Evolutionary conservation across 2,797 vertebrate species (phyloP), one percentile per base, ranked within the genome.

Genomic region (Columba guinea): DNA sequence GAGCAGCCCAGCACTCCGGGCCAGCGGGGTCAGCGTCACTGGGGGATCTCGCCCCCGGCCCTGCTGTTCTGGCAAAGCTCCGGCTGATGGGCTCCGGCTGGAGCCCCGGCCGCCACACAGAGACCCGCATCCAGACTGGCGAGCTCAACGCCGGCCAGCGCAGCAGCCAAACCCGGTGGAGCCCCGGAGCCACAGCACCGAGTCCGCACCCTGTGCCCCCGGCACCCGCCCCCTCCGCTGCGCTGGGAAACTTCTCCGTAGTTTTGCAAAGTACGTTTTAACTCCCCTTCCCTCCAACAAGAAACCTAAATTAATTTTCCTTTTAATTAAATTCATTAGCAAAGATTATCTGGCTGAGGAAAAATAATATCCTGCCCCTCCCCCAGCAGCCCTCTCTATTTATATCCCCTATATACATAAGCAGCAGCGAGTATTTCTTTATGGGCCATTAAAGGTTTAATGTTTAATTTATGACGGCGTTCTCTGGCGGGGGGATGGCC

Each of bases 371-470:
- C 71, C 93, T 35, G 20, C 82, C 94, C 95, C 94, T 93, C 87
- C 96, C 92, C 78, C 81, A 52, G 53, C 93, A 92, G 87, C 88
- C 93, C 87, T 93, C 92, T 96, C 97, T 97, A 96, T 97, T 97
- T 97, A 96, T 96, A 97, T 87, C 96, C 86, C 65, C 91, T 88
- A 89, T 93, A 95, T 89, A 96, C 90, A 96, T 94, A 97, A 96
- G 93, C 96, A 97, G 97, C 94, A 97, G 95, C 2, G 73, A 97
- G 96, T 95, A 96, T 97, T 97, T 97, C 97, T 98, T 98, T 98
- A 98, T 97, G 97, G 97, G 95, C 97, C 98, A 98, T 98, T 98
- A 97, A 97, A 97, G 96, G 96, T 96, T 95, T 97, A 97, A 97
- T 98, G 97, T 97, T 98, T 98, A 98, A 98, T 98, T 98, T 98